Percentiles rank a stretch among this genome's conserved stretches.
These are phyloP conservation scores for Pundamilia nyererei DNA, from an alignment of 2,113 vertebrate genomes.

Conservation along the genomic window DNA sequence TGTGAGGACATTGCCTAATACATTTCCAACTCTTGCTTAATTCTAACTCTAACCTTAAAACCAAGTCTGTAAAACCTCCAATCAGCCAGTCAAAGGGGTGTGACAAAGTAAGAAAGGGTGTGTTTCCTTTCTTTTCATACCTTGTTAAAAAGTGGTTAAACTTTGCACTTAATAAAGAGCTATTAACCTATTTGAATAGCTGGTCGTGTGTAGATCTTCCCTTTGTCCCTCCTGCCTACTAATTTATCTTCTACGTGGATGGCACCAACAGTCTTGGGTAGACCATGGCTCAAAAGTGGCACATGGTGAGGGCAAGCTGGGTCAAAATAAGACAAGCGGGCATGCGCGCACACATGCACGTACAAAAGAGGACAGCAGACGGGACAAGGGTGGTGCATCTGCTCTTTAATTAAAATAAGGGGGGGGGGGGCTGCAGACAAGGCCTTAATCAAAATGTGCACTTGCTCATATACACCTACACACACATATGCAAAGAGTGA, in stretches of 20 bases:
- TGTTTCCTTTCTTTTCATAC: background rate
- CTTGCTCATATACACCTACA: background rate
- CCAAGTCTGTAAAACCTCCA: background rate
- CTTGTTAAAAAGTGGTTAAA: background rate
- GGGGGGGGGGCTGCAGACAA: constrained; percentile 42
- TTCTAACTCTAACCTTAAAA: background rate
- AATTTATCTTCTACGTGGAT: constrained; percentile 8
- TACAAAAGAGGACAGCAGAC: constrained; percentile 42
- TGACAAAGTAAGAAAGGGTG: background rate
- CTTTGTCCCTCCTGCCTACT: background rate
- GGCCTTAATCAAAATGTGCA: constrained; percentile 37
- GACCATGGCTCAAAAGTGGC: constrained; percentile 42
- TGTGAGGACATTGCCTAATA: background rate
- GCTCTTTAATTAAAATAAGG: constrained; percentile 61
- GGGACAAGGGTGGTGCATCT: constrained; percentile 53
- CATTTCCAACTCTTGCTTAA: background rate
- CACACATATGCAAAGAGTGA: background rate
- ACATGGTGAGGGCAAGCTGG: constrained; percentile 45
- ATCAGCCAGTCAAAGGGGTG: background rate
- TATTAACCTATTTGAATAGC: background rate
- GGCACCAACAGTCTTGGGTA: constrained; percentile 14
- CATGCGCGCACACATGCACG: background rate
- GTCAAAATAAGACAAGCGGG: constrained; percentile 1
- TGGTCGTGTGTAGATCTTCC: background rate
- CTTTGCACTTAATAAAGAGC: background rate